phyloP scores from a whole-genome alignment of 2,888 invertebrate species.

The Gnatocerus cornutus region DNA sequence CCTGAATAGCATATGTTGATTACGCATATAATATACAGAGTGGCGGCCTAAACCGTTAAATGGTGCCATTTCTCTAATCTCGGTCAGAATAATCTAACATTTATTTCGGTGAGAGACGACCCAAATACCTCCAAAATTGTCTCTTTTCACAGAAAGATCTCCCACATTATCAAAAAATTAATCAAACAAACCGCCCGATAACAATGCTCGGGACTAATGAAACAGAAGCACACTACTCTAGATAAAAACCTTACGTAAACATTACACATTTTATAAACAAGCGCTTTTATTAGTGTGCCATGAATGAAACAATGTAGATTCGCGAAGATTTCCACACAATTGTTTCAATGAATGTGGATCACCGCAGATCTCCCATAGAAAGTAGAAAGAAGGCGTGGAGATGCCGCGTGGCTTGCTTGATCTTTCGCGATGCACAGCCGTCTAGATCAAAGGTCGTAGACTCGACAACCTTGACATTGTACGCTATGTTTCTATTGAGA shows the following conservation, averaged over 20 bases:
- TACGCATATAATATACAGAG: not conserved
- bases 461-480: slow-evolving; percentile 53
- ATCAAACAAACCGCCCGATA: not conserved
- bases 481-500: slow-evolving; percentile 20
- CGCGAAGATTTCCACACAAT: slow-evolving; percentile 13
- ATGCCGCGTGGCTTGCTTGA: slow-evolving; percentile 44
- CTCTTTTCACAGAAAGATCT: slow-evolving; percentile 1
- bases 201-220: slow-evolving; percentile 14
- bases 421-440: slow-evolving; percentile 42
- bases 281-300: slow-evolving; percentile 22
- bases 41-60: no score
- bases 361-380: slow-evolving; percentile 39
- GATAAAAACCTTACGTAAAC: slow-evolving; percentile 36
- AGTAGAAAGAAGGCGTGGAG: slow-evolving; percentile 48
- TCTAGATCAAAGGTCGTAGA: slow-evolving; percentile 54
- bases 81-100: not conserved
- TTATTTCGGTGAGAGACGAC: slow-evolving; percentile 1
- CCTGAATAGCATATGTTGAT: not conserved
- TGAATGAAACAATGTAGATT: slow-evolving; percentile 32
- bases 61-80: no score
- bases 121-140: not conserved
- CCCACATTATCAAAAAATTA: slow-evolving; percentile 5
- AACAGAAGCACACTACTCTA: slow-evolving; percentile 29
- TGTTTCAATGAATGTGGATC: slow-evolving; percentile 43
- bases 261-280: slow-evolving; percentile 29